Evolutionary conservation across 2,113 vertebrate genomes (phyloP).

Genomic region (Siphamia tubifer): DNA sequence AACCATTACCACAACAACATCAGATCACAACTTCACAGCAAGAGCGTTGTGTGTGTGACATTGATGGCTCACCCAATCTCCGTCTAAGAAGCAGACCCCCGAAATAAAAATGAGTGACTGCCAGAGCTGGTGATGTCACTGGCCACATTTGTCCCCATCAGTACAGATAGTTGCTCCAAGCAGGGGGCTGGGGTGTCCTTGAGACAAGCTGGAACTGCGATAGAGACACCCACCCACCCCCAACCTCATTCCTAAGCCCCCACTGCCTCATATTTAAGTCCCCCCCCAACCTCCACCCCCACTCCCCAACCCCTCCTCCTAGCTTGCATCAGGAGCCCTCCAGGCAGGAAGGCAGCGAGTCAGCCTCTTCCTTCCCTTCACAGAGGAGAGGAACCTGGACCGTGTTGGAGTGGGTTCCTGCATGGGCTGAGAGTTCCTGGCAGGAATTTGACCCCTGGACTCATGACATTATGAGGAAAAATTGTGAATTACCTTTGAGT

Average conservation of each 20-base stretch:
- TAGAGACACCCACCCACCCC: slow-evolving; percentile 2
- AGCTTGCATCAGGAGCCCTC: slow-evolving; percentile 73
- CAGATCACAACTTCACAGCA: slow-evolving; percentile 41
- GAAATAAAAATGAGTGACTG: slow-evolving; percentile 82
- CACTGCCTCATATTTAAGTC: not conserved
- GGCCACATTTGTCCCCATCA: slow-evolving; percentile 76
- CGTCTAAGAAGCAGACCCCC: slow-evolving; percentile 57
- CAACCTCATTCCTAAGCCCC: not conserved
- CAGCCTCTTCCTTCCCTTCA: slow-evolving; percentile 54
- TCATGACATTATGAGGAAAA: slow-evolving; percentile 24
- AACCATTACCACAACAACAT: slow-evolving; percentile 17
- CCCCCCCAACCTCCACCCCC: not conserved
- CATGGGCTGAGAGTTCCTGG: slow-evolving; percentile 12
- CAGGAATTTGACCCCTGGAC: slow-evolving; percentile 42
- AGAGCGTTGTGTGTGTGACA: slow-evolving; percentile 55
- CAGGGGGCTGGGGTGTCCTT: slow-evolving; percentile 78
- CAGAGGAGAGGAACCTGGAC: slow-evolving; percentile 3
- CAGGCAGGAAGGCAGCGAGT: slow-evolving; percentile 66
- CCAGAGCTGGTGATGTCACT: slow-evolving; percentile 77
- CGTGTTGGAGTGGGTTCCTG: not conserved
- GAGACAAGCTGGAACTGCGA: slow-evolving; percentile 61
- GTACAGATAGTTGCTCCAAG: slow-evolving; percentile 63
- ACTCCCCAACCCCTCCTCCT: slow-evolving; percentile 54
- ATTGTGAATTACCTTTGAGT: slow-evolving; percentile 23
- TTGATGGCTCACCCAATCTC: slow-evolving; percentile 60